phyloP scores from a whole-genome alignment of 2,113 vertebrate species.

The Tricholaema leucomelas region DNA sequence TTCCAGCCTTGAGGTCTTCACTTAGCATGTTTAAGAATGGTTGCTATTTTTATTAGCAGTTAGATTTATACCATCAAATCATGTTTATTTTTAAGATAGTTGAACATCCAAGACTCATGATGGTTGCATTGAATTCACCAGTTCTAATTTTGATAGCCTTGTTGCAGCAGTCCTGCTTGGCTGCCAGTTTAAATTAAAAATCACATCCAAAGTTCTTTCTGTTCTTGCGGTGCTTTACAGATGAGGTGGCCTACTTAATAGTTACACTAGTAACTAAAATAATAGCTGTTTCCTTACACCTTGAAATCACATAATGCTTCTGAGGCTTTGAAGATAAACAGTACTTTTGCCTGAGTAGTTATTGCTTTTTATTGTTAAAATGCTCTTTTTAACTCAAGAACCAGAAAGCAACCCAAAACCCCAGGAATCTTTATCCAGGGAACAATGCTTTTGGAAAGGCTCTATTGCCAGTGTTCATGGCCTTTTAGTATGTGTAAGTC shows the following conservation, averaged over 20 bases:
- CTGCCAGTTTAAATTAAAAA: neutral
- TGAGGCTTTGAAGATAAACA: neutral
- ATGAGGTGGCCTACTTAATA: neutral
- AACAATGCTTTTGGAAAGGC: neutral
- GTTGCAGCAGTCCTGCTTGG: neutral
- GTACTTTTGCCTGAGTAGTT: neutral
- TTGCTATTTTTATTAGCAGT: neutral
- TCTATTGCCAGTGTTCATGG: neutral
- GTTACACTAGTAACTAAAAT: neutral
- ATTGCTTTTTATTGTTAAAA: neutral
- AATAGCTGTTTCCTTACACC: neutral
- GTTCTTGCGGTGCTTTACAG: neutral
- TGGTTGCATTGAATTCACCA: neutral
- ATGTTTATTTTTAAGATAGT: neutral
- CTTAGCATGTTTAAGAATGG: neutral
- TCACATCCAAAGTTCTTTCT: neutral
- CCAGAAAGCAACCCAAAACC: neutral
- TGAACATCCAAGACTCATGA: fast-evolving
- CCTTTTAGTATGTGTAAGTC: neutral
- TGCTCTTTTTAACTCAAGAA: too few relatives aligned
- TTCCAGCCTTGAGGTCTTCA: neutral
- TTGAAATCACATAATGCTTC: neutral
- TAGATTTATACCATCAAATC: too few relatives aligned
- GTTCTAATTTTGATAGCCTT: neutral
- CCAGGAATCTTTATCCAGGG: neutral